Evolutionary conservation across 2,797 vertebrate genomes (phyloP).

Genomic region (Pangasius macronema): DNA sequence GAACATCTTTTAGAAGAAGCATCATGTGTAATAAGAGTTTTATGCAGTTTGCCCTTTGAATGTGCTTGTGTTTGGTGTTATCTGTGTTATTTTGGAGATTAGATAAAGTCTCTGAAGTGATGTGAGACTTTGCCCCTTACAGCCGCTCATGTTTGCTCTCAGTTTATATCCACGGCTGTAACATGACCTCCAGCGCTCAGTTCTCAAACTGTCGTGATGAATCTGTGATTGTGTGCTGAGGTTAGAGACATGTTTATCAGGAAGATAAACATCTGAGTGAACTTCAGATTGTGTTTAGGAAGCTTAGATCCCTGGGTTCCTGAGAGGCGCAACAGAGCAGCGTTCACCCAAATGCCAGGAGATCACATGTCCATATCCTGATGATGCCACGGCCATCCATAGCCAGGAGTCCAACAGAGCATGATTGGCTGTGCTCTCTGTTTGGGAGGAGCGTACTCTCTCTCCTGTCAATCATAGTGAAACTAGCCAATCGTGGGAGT

Average conservation of each 20-base stretch:
- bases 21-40: constrained; percentile 20
- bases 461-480: neutral
- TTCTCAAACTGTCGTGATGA: neutral
- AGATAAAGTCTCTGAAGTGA: constrained; percentile 78
- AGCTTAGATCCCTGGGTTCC: neutral
- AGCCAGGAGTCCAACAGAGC: neutral
- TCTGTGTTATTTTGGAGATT: constrained; percentile 67
- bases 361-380: neutral
- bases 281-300: neutral
- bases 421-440: neutral
- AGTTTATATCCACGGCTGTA: constrained; percentile 54
- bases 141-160: constrained; percentile 69
- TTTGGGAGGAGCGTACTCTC: neutral
- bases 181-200: neutral
- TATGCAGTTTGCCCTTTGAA: constrained; percentile 46
- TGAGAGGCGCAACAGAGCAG: neutral
- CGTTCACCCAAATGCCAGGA: neutral
- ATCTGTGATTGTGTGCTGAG: constrained; percentile 39
- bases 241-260: neutral
- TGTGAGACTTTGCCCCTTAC: constrained; percentile 75
- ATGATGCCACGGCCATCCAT: neutral
- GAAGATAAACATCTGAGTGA: neutral
- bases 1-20: neutral
- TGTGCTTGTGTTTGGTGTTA: constrained; percentile 39
- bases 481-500: neutral